Evolutionary conservation across 2,888 invertebrate genomes (phyloP).

Genomic region (Allygus modestus): DNA sequence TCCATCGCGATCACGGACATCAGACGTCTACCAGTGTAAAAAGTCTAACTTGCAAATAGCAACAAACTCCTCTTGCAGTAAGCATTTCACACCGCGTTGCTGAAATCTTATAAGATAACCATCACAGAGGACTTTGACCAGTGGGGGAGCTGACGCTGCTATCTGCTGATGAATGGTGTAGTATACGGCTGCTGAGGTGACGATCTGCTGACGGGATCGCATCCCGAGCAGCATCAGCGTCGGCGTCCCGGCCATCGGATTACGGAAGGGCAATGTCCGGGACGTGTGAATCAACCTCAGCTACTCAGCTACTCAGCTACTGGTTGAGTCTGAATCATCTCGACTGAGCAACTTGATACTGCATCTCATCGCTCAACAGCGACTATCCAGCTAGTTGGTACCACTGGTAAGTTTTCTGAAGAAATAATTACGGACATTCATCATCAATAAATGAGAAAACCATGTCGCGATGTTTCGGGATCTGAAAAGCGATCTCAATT

Average conservation of each 20-base stretch:
- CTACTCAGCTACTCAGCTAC: neutral
- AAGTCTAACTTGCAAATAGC: no score
- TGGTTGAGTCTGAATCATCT: neutral
- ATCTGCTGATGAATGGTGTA: neutral
- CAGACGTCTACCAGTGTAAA: no score
- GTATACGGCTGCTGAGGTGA: constrained; percentile 23
- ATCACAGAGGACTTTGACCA: constrained; percentile 20
- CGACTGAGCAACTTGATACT: no score
- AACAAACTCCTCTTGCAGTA: neutral
- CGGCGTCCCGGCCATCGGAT: neutral
- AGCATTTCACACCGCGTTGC: no score
- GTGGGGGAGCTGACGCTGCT: neutral
- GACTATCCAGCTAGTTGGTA: no score
- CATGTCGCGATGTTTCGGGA: no score
- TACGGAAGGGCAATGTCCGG: neutral
- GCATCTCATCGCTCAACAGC: no score
- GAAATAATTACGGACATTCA: no score
- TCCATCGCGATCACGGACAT: no score
- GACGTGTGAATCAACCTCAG: constrained; percentile 28
- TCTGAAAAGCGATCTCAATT: no score
- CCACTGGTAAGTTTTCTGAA: no score
- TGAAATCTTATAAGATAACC: neutral
- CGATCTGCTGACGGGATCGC: neutral
- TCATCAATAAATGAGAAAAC: no score
- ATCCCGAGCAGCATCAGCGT: neutral